Base-by-base conservation (phyloP, 2,797 vertebrate genomes). In the Fistularia commersonii region DNA sequence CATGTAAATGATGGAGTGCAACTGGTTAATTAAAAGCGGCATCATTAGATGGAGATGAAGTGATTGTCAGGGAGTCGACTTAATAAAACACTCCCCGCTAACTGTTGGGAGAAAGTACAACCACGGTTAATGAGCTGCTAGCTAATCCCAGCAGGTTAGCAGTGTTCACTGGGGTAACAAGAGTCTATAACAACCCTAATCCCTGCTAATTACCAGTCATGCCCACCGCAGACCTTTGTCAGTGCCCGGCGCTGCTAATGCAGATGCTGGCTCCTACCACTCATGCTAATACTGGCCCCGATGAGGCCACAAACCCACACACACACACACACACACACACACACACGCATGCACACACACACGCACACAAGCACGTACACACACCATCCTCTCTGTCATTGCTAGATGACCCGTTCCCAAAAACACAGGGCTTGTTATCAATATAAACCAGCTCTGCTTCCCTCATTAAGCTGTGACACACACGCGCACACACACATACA, bases 151-250 rank as follows among this genome's bases (percentile, higher is more conserved):
- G 42, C 64, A 76, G 81, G 76, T 84, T 73, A 60, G 48, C 70
- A 32, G 47, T 53, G 61, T 59, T 79, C 70, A 42, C 51, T 7
- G 46, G 13, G 68, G 70, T 61, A 69, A 69, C 57, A 42, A 13
- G 14, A 48, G 59, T 66, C 67, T 64, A 60, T 61, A 42, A 75
- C 67, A 74, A 66, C 63, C 54, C 64, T 81, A 80, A 87, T 84
- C 81, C 76, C 43, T 71, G 70, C 66, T 87, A 83, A 87, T 85
- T 81, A 81, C 62, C 72, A 65, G 57, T 58, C 42, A 64, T 45
- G 61, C 68, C 68, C 61, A 63, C 55, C 69, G 43, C 51, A 75
- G 72, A 74, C 75, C 71, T 42, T 36, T 49, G 55, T 56, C 72
- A 75, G 59, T 72, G 77, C 69, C 69, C 57, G 33, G 39, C 7